Evolutionary conservation across 2,888 invertebrate species (phyloP).

Genomic region (Apamea monoglypha): DNA sequence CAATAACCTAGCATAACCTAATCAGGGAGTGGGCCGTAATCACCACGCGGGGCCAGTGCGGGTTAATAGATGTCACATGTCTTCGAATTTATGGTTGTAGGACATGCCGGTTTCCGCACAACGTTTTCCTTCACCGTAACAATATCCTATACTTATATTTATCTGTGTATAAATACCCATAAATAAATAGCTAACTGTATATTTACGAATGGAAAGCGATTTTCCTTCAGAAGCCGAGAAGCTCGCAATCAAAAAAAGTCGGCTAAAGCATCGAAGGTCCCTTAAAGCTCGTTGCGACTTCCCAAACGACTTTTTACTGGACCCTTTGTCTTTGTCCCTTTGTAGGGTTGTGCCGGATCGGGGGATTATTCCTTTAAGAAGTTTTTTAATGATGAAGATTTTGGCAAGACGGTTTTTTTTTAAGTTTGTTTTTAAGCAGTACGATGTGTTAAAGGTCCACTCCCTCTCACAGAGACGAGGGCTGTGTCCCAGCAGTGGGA

Average conservation of each 20-base stretch:
- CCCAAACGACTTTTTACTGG: conserved; percentile 79
- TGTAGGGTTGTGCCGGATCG: conserved; percentile 66
- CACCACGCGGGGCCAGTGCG: too few relatives aligned
- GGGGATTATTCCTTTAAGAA: conserved; percentile 44
- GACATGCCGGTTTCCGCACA: too few relatives aligned
- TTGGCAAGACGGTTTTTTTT: conserved; percentile 13
- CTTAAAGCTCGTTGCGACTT: conserved; percentile 79
- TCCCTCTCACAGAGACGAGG: too few relatives aligned
- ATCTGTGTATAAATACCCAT: conserved; percentile 18
- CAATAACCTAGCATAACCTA: background rate
- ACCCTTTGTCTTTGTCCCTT: conserved; percentile 76
- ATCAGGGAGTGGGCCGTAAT: too few relatives aligned
- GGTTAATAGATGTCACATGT: too few relatives aligned
- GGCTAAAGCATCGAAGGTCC: conserved; percentile 77
- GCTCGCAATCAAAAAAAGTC: conserved; percentile 82
- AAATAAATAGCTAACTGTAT: conserved; percentile 53
- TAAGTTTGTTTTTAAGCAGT: background rate
- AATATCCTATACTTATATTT: background rate
- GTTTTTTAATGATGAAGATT: conserved; percentile 53
- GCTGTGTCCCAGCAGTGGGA: too few relatives aligned
- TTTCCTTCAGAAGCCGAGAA: conserved; percentile 66
- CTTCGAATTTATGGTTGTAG: too few relatives aligned
- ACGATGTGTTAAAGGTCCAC: background rate
- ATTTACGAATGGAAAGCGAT: conserved; percentile 57
- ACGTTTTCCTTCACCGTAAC: too few relatives aligned